Evolutionary conservation across 1,140 invertebrate genomes (phyloP), one percentile per base, ranked within the genome.

Genomic region (Listronotus oregonensis): DNA sequence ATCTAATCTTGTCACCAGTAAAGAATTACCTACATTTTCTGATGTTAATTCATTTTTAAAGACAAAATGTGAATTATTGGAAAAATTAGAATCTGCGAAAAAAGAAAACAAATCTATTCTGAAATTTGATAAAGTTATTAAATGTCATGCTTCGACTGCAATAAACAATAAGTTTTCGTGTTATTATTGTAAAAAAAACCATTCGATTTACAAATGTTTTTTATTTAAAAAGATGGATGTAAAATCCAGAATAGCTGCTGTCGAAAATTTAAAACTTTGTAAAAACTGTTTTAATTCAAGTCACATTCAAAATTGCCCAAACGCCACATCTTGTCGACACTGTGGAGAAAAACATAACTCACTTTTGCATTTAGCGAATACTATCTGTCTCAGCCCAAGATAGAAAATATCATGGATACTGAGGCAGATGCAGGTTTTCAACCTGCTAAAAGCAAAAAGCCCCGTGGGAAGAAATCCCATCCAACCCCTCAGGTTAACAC

Each of bases 41-140:
- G 51, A 55, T 15, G 51, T 39, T 8, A 55, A 55, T 55, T 12
- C 6, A 11, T 55, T 55, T 55, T 55, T 55, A 55, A 55, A 55
- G 18, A 6, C 32, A 12, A 55, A 55, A 55, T 55, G 51, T 17
- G 51, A 55, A 18, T 39, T 55, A 15, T 40, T 55, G 37, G 51
- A 55, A 40, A 55, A 55, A 21, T 55, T 55, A 39, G 32, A 55
- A 55, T 31, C 5, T 31, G 17, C 50, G 9, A 32, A 15, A n/a
- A 15, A 47, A 47, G 44, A 5, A n/a, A 5, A 27, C 21, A 27
- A 27, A 27, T 3, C 21, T 27, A 27, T 27, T 47, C n/a, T 3
- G 8, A n/a, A n/a, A n/a, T 15, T n/a, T 10, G 10, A 14, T 10
- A 47, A 47, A 18, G 3, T 3, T 10, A 15, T 15, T 15, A 18